A percentile compares a stretch with the other conserved stretches of the same genome.
Evolutionary conservation across 2,797 vertebrate genomes (phyloP).

Genomic region (Nannoperca obscura): DNA sequence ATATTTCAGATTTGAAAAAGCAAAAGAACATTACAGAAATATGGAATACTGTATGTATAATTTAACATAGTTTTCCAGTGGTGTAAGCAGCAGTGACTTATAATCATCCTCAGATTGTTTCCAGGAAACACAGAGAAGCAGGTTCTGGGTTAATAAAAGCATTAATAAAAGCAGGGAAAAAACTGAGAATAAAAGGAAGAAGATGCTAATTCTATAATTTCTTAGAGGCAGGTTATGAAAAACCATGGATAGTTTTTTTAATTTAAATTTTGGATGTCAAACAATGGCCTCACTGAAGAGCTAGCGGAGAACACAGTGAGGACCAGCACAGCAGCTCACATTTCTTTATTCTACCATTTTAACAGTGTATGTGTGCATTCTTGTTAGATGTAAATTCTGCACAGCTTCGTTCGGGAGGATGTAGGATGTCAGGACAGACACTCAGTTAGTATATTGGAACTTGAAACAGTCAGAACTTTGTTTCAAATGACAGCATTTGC

Average conservation of each 20-base stretch:
- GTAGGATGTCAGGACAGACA: neutral
- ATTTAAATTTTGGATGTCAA: constrained; percentile 10
- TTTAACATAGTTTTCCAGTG: too few species aligned
- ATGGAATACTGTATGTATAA: neutral
- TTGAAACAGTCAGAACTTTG: constrained; percentile 1
- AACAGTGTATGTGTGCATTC: neutral
- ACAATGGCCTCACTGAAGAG: constrained; percentile 7
- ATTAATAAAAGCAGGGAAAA: neutral
- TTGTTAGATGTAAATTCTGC: neutral
- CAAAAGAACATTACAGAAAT: neutral
- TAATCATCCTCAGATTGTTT: constrained; percentile 2
- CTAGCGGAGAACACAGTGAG: neutral
- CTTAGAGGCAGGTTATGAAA: constrained; percentile 9
- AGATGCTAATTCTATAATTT: neutral
- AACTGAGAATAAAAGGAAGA: neutral
- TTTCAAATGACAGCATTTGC: neutral
- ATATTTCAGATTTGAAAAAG: neutral
- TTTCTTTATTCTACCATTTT: constrained; percentile 21
- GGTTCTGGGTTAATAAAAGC: neutral
- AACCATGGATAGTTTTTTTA: neutral
- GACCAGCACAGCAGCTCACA: constrained; percentile 20
- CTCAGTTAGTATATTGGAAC: neutral
- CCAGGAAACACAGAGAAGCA: constrained; percentile 8
- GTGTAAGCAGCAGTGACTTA: neutral
- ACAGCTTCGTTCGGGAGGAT: neutral